Evolutionary conservation across 2,113 vertebrate genomes (phyloP).

Genomic region (human): DNA sequence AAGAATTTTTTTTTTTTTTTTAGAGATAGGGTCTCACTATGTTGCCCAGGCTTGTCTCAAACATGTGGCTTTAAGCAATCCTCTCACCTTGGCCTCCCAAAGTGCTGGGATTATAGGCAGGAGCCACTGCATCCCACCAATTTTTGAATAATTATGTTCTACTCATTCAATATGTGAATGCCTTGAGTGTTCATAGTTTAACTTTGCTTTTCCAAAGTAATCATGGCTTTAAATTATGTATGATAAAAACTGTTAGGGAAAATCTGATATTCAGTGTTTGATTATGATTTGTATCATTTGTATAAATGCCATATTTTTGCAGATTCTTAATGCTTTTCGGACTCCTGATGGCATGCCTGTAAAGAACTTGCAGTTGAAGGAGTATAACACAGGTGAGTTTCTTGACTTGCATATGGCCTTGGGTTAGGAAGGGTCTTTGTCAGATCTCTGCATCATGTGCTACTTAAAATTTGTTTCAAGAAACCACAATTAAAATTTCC

Average conservation of each 20-base stretch:
- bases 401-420: constrained; percentile 40
- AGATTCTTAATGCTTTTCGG: constrained; percentile 86
- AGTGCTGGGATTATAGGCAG: too few species aligned
- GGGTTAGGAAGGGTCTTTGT: constrained; percentile 46
- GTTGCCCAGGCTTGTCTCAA: too few species aligned
- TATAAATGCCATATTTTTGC: constrained; percentile 54
- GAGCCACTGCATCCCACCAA: neutral
- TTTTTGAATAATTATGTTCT: constrained; percentile 27
- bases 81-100: too few species aligned
- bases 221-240: constrained; percentile 42
- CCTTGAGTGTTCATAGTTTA: neutral
- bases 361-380: constrained; percentile 86
- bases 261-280: constrained; percentile 18
- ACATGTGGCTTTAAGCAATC: too few species aligned
- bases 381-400: constrained; percentile 87
- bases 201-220: constrained; percentile 54
- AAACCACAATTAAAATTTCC: constrained; percentile 59
- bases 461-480: constrained; percentile 40
- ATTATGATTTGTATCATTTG: constrained; percentile 41
- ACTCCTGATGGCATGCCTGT: constrained; percentile 82
- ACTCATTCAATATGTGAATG: neutral
- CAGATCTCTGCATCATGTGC: neutral
- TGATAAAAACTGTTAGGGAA: constrained; percentile 37
- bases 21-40: too few species aligned
- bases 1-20: too few species aligned